Conservation (phyloP, 2,888 invertebrate genomes). For the Andrena flavipes region DNA sequence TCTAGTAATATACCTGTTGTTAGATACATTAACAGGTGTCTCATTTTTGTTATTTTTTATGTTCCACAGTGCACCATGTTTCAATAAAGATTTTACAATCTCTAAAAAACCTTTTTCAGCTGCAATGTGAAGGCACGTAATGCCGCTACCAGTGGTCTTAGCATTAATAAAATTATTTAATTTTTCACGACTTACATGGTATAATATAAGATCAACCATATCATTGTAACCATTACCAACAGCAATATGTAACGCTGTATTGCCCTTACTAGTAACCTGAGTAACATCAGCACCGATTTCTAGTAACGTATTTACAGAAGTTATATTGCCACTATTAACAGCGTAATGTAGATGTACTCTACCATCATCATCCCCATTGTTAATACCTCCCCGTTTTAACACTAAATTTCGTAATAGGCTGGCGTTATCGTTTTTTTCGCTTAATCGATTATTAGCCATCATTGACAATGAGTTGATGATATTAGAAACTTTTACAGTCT, state of each 20-base stretch:
- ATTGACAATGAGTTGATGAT: neutral
- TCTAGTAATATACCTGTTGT: neutral
- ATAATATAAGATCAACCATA: neutral
- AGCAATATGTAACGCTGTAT: neutral
- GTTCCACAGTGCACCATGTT: neutral
- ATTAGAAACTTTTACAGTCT: neutral
- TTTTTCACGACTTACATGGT: neutral
- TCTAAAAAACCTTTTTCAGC: neutral
- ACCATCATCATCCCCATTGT: neutral
- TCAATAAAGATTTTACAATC: neutral
- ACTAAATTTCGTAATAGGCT: too few species aligned
- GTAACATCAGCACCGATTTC: neutral
- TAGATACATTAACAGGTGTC: neutral
- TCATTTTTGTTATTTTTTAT: neutral
- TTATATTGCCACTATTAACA: neutral
- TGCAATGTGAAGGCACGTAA: neutral
- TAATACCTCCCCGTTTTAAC: too few species aligned
- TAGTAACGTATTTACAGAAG: neutral
- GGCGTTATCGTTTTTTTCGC: neutral
- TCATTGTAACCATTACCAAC: neutral
- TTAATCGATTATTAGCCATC: neutral
- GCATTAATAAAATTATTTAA: neutral
- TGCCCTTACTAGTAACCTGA: neutral
- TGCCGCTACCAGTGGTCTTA: neutral
- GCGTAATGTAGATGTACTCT: neutral